phyloP scores from a whole-genome alignment of 1,140 invertebrate genomes.

The Limonius californicus region DNA sequence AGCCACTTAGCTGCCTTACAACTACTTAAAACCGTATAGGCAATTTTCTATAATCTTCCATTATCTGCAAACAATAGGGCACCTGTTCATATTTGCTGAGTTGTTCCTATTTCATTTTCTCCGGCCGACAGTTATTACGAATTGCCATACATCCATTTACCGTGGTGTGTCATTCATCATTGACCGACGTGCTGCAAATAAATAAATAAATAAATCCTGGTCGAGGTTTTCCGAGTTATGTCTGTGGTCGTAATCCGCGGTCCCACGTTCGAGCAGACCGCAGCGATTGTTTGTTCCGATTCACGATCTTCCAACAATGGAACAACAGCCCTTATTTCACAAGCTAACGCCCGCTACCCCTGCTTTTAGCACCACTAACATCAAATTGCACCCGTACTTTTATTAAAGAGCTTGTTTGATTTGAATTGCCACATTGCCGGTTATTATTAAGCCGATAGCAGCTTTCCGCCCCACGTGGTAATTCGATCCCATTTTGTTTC shows the following conservation, averaged over 20 bases:
- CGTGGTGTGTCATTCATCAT: neutral
- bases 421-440: neutral
- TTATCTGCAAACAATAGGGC: too few relatives aligned
- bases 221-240: neutral
- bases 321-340: neutral
- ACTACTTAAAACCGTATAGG: too few relatives aligned
- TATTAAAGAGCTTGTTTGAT: neutral
- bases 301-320: slow-evolving; percentile 1
- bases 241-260: neutral
- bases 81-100: too few relatives aligned
- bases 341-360: neutral
- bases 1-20: too few relatives aligned
- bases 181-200: neutral
- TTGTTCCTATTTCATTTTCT: too few relatives aligned
- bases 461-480: too few relatives aligned
- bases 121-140: too few relatives aligned
- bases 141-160: too few relatives aligned
- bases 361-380: neutral
- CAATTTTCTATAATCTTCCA: too few relatives aligned
- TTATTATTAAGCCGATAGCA: neutral
- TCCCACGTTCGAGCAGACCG: neutral
- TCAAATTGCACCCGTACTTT: neutral
- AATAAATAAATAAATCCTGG: neutral
- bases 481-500: too few relatives aligned
- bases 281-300: neutral